Evolutionary conservation across 53 echinoderm and acorn worm genomes (phyloP), one percentile per base, ranked within the genome.

Genomic region (Pentamera pediparva): DNA sequence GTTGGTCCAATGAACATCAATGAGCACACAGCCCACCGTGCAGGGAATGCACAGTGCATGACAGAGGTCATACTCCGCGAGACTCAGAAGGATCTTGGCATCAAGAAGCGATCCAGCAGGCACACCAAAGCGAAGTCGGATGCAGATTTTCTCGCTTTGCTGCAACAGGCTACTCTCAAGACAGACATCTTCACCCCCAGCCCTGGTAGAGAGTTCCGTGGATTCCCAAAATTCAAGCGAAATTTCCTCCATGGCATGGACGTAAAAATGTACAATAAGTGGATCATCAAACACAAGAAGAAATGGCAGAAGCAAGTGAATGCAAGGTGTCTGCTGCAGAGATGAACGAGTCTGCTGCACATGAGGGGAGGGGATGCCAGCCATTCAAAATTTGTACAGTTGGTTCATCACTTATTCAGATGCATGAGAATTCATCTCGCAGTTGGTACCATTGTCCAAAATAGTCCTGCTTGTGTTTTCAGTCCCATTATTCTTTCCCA

Each of bases 1-100:
- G 35, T 40, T 12, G 32, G 61, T 40, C 45, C 60, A 43, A 32
- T 39, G 32, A 77, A 41, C 43, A 21, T 77, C 39, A 62, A 35
- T 37, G 60, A 59, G 27, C 29, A 39, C 10, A 48, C 49, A 11
- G 39, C 38, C 22, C 32, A 40, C 22, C 41, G 62, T 32, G 40
- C 59, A 45, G 77, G 61, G 12, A 35, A 45, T 75, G 33, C 34
- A 9, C 56, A 31, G 7, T 30, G 60, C 28, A 32, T 15, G 18
- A 28, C 32, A 31, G 62, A 62, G 36, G 36, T 15, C 30, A 12
- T 62, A 17, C 13, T 62, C 13, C 17, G 18, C 10, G 35, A 34
- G 28, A 34, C 32, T 33, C 35, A 62, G 32, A 62, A 62, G 13
- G 62, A 62, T 11, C 35, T 62, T 3, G 10, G 30, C 18, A 35